Evolutionary conservation across 2,113 vertebrate species (phyloP).

Genomic region (Oreochromis niloticus): DNA sequence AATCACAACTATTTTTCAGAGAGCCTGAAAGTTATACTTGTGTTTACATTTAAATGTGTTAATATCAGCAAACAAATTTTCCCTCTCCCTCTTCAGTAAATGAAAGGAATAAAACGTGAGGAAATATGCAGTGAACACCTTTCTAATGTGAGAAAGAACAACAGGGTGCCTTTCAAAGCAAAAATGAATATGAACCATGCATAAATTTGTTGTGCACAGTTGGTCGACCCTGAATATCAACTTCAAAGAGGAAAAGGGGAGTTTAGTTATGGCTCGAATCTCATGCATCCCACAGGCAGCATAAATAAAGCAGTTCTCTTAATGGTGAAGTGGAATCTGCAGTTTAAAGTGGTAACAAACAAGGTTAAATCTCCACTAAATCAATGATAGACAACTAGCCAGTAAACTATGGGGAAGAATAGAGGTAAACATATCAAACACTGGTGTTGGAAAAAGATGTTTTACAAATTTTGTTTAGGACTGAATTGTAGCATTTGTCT

Average conservation of each 20-base stretch:
- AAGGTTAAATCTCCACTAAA: not conserved
- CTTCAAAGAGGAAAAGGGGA: not conserved
- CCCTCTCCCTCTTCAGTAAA: not conserved
- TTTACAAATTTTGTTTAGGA: not conserved
- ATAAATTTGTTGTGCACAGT: not conserved
- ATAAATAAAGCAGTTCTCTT: not conserved
- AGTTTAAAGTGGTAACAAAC: not conserved
- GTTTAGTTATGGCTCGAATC: not conserved
- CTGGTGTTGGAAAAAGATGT: not conserved
- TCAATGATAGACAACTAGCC: not conserved
- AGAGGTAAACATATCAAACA: not conserved
- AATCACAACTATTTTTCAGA: not conserved
- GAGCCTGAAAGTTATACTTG: not conserved
- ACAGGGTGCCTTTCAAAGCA: not conserved
- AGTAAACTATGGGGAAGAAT: not conserved
- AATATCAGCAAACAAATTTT: not conserved
- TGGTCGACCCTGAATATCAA: not conserved
- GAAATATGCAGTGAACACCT: not conserved
- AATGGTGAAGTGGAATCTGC: not conserved
- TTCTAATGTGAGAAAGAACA: not conserved
- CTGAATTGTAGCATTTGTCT: not conserved
- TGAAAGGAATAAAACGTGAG: not conserved
- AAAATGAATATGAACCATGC: not conserved
- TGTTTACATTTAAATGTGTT: not conserved
- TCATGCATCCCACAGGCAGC: not conserved